Evolutionary conservation across 2,888 invertebrate genomes (phyloP).

Genomic region (Agrilus mali): DNA sequence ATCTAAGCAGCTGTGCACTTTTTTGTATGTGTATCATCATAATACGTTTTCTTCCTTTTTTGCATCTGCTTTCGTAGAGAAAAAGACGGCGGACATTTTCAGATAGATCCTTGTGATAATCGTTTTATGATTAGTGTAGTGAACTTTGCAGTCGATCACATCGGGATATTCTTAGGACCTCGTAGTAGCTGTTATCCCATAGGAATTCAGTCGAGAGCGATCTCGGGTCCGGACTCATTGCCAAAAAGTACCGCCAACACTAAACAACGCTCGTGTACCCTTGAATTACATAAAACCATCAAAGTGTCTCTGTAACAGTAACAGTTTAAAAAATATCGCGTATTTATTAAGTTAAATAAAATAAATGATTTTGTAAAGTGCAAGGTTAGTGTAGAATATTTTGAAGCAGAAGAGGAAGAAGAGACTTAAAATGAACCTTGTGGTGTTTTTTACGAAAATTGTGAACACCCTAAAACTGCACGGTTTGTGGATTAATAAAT

Average conservation of each 20-base stretch:
- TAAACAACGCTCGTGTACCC: slow-evolving; percentile 4
- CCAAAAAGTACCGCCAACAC: slow-evolving; percentile 1
- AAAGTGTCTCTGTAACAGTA: too few relatives aligned
- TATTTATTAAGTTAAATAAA: too few relatives aligned
- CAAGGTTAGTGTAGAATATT: too few relatives aligned
- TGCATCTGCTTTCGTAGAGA: too few relatives aligned
- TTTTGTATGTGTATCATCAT: too few relatives aligned
- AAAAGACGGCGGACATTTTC: too few relatives aligned
- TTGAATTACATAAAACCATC: too few relatives aligned
- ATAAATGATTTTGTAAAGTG: too few relatives aligned
- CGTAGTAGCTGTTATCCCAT: slow-evolving; percentile 7
- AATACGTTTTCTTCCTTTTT: too few relatives aligned
- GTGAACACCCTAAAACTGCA: not conserved
- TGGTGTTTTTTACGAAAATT: not conserved
- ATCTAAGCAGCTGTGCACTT: too few relatives aligned
- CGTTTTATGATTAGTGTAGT: slow-evolving; percentile 8
- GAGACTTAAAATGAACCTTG: not conserved
- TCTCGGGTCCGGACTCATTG: not conserved
- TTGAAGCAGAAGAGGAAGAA: too few relatives aligned
- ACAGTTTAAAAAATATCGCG: too few relatives aligned
- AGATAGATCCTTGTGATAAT: not conserved
- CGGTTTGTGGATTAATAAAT: slow-evolving; percentile 2
- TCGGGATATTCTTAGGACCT: slow-evolving; percentile 15
- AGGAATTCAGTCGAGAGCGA: slow-evolving; percentile 10
- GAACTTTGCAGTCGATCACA: slow-evolving; percentile 9